A percentile compares a stretch with the other conserved stretches of the same genome.
phyloP scores from a whole-genome alignment of 1,140 invertebrate species.

The Dendroctonus ponderosae region DNA sequence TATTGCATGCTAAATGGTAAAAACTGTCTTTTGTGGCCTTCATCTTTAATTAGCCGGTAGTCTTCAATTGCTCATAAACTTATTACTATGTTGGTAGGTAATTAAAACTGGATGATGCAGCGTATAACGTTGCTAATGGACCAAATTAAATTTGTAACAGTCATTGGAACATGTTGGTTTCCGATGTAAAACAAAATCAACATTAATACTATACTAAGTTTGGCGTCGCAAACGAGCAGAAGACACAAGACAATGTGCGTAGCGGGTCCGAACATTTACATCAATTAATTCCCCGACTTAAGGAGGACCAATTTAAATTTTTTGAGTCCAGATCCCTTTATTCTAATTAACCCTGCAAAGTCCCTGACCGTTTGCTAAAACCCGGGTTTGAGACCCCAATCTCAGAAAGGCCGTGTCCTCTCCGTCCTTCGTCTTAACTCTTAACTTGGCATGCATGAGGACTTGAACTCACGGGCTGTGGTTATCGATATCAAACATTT shows the following conservation, averaged over 20 bases:
- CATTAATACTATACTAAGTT: no score
- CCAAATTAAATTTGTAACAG: no score
- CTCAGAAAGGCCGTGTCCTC: slow-evolving; percentile 33
- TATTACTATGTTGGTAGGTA: no score
- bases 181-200: no score
- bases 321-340: slow-evolving; percentile 31
- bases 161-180: no score
- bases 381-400: slow-evolving; percentile 39
- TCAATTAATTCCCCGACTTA: slow-evolving; percentile 34
- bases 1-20: no score
- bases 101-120: no score
- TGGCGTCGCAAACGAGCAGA: not conserved
- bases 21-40: no score
- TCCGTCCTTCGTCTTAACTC: slow-evolving; percentile 37
- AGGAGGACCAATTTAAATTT: slow-evolving; percentile 34
- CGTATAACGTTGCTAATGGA: no score
- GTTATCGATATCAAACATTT: slow-evolving; percentile 12
- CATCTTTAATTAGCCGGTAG: no score
- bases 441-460: slow-evolving; percentile 39
- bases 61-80: no score
- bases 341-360: slow-evolving; percentile 41
- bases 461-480: slow-evolving; percentile 7
- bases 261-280: slow-evolving; percentile 28
- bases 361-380: slow-evolving; percentile 41
- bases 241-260: slow-evolving; percentile 24